phyloP scores from a whole-genome alignment of 2,113 vertebrate species.

The Martes martes region DNA sequence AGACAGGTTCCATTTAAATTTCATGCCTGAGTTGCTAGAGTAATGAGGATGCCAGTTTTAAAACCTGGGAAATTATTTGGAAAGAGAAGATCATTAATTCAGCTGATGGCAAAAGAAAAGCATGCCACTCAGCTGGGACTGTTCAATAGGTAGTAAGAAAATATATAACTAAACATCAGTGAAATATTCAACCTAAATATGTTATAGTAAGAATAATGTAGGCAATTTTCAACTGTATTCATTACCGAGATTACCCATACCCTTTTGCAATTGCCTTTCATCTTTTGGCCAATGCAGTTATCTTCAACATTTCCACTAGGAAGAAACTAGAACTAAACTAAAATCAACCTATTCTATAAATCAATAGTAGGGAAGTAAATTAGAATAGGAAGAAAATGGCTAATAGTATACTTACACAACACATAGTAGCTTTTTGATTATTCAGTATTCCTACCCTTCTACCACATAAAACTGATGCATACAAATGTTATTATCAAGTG shows the following conservation, averaged over 20 bases:
- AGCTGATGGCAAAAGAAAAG: not conserved
- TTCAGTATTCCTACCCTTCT: not conserved
- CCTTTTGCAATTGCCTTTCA: not conserved
- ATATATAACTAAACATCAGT: not conserved
- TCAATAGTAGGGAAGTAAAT: not conserved
- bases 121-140: not conserved
- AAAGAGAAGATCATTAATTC: conserved; percentile 27
- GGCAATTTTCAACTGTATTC: not conserved
- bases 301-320: not conserved
- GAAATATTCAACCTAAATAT: not conserved
- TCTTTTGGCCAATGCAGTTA: not conserved
- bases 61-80: conserved; percentile 16
- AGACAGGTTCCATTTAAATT: not conserved
- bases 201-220: not conserved
- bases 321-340: not conserved
- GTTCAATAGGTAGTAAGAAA: not conserved
- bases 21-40: not conserved
- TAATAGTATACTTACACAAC: not conserved
- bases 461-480: not conserved
- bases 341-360: not conserved
- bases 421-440: not conserved
- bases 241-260: not conserved
- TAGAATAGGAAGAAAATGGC: not conserved
- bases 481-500: not conserved
- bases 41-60: not conserved